These are phyloP conservation scores for Lycia hirtaria DNA, from an alignment of 2,888 invertebrate species.

Conservation along the genomic window DNA sequence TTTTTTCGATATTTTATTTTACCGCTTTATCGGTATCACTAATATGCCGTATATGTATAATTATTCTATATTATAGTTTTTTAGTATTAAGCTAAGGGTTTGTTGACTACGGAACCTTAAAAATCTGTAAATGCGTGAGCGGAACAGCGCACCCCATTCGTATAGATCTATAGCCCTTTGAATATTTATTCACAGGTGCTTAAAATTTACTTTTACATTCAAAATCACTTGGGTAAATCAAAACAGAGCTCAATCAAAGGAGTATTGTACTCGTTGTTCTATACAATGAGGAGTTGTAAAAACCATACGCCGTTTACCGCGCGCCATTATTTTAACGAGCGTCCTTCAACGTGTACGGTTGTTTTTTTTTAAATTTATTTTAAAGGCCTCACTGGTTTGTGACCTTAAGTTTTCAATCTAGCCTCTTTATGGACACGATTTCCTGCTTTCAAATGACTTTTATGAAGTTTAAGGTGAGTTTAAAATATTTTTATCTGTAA, in stretches of 20 bases:
- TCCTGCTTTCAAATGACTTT: conserved; percentile 13
- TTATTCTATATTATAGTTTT: too few relatives aligned
- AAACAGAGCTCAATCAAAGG: conserved; percentile 18
- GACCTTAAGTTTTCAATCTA: conserved; percentile 16
- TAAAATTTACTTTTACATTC: too few relatives aligned
- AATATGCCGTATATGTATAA: too few relatives aligned
- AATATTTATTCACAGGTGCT: too few relatives aligned
- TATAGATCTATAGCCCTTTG: too few relatives aligned
- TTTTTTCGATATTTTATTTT: too few relatives aligned
- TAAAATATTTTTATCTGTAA: neutral
- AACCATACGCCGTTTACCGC: conserved; percentile 20
- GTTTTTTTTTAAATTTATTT: conserved; percentile 17
- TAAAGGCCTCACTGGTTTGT: conserved; percentile 8
- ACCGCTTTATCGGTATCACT: too few relatives aligned
- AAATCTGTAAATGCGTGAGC: too few relatives aligned
- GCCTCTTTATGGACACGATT: neutral
- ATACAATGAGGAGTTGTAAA: conserved; percentile 25
- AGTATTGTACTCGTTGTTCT: conserved; percentile 17
- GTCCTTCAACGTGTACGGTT: conserved; percentile 16
- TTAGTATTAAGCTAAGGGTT: too few relatives aligned
- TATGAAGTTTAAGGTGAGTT: neutral
- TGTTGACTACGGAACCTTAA: too few relatives aligned
- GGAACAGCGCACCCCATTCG: too few relatives aligned
- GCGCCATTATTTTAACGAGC: conserved; percentile 24
- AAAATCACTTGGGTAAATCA: too few relatives aligned